Percentiles rank a stretch among this genome's conserved stretches.
Conservation (phyloP, 2,113 vertebrate genomes). For the Syngnathus scovelli region DNA sequence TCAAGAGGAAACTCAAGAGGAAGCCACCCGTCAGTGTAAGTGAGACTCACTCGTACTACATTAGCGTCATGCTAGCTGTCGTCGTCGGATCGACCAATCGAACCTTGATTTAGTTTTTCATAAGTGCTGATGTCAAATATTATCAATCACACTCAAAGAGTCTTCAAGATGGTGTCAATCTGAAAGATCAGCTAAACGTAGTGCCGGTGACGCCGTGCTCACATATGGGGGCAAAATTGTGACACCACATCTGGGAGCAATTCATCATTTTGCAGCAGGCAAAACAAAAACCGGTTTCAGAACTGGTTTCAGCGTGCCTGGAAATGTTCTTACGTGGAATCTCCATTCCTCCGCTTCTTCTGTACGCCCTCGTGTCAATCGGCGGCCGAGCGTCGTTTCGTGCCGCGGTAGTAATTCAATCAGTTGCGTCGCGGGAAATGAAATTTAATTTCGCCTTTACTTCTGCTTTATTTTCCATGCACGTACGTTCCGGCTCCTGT, state of each 20-base stretch:
- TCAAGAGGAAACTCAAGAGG: background rate
- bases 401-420: too few species aligned
- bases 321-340: background rate
- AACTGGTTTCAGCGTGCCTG: background rate
- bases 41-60: background rate
- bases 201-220: background rate
- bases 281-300: background rate
- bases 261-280: background rate
- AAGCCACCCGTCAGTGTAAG: background rate
- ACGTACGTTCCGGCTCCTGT: too few species aligned
- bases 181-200: too few species aligned
- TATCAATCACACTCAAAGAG: too few species aligned
- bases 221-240: background rate
- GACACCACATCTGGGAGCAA: background rate
- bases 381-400: background rate
- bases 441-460: too few species aligned
- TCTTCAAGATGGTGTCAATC: background rate
- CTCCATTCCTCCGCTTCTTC: background rate
- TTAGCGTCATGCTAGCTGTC: background rate
- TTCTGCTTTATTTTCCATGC: too few species aligned
- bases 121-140: background rate
- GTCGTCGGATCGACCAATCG: background rate
- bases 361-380: background rate
- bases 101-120: background rate
- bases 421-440: too few species aligned